phyloP scores from a whole-genome alignment of 2,797 vertebrate species.

The Neostethus bicornis region DNA sequence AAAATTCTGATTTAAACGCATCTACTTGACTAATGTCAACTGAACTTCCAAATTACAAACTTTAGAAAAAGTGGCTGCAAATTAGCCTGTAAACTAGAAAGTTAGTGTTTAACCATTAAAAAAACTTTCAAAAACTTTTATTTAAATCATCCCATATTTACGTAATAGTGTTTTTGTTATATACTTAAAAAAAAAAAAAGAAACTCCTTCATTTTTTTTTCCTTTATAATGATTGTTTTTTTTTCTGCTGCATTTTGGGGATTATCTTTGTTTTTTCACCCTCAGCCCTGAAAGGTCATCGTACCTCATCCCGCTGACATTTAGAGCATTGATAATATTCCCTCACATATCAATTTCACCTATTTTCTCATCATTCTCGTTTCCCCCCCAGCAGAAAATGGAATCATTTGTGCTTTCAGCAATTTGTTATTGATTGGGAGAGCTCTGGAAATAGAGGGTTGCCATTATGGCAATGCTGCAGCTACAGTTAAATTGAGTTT shows the following conservation, averaged over 20 bases:
- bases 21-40: background rate
- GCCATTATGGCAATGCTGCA: slow-evolving; percentile 84
- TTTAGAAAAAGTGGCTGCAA: background rate
- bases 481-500: slow-evolving; percentile 86
- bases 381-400: slow-evolving; percentile 84
- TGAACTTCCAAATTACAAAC: background rate
- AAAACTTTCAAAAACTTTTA: slow-evolving; percentile 3
- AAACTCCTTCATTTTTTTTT: slow-evolving; percentile 49
- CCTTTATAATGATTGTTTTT: slow-evolving; percentile 67
- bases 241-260: slow-evolving; percentile 69
- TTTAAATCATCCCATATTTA: slow-evolving; percentile 15
- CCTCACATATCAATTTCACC: slow-evolving; percentile 88
- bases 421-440: slow-evolving; percentile 87
- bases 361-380: slow-evolving; percentile 86
- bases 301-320: slow-evolving; percentile 81
- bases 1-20: background rate
- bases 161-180: slow-evolving; percentile 26
- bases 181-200: slow-evolving; percentile 46
- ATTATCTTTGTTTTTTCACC: slow-evolving; percentile 67
- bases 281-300: slow-evolving; percentile 73
- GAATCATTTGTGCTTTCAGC: slow-evolving; percentile 88
- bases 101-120: slow-evolving; percentile 2
- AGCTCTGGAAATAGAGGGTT: slow-evolving; percentile 84
- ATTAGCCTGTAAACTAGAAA: background rate
- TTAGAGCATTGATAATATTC: slow-evolving; percentile 85